Conservation (phyloP, 2,888 invertebrate species). For the Drosophila kambysellisi region DNA sequence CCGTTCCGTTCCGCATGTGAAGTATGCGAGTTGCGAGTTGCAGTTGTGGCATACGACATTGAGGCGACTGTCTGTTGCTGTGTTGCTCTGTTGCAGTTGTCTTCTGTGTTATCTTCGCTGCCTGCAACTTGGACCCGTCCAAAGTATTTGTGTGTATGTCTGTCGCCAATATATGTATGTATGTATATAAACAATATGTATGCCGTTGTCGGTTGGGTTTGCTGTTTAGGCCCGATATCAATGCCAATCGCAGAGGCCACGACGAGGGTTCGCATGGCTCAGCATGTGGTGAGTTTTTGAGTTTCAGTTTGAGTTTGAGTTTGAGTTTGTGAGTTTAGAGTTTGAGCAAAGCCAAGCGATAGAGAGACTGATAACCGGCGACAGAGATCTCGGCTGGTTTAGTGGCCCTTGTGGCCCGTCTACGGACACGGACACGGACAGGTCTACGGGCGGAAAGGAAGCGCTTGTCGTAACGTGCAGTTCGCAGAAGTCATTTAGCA, state of each 20-base stretch:
- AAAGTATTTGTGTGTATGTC: slow-evolving; percentile 64
- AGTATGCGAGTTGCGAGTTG: slow-evolving; percentile 68
- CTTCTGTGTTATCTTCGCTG: slow-evolving; percentile 44
- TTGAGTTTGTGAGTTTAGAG: slow-evolving; percentile 12
- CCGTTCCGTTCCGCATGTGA: slow-evolving; percentile 47
- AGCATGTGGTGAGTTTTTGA: slow-evolving; percentile 72
- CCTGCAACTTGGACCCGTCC: slow-evolving; percentile 37
- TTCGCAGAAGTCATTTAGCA: slow-evolving; percentile 81
- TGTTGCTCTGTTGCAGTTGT: slow-evolving; percentile 15
- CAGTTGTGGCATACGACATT: slow-evolving; percentile 33
- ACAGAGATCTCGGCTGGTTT: slow-evolving; percentile 52
- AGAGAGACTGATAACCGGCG: slow-evolving; percentile 76
- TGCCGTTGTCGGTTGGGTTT: slow-evolving; percentile 7
- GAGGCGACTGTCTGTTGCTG: slow-evolving; percentile 30
- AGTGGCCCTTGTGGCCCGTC: slow-evolving; percentile 18
- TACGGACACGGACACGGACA: slow-evolving; percentile 7
- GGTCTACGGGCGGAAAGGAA: slow-evolving; percentile 31
- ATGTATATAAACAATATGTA: slow-evolving; percentile 10
- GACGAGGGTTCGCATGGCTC: slow-evolving; percentile 56
- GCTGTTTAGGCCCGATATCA: slow-evolving; percentile 53
- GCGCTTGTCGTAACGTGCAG: slow-evolving; percentile 57
- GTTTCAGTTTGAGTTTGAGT: slow-evolving; percentile 7
- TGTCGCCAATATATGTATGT: slow-evolving; percentile 68
- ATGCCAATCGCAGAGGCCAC: slow-evolving; percentile 58
- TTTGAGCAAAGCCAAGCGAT: slow-evolving; percentile 56